Base-by-base conservation (phyloP, 2,888 invertebrate genomes). In the Ichneumoninae sp. region DNA sequence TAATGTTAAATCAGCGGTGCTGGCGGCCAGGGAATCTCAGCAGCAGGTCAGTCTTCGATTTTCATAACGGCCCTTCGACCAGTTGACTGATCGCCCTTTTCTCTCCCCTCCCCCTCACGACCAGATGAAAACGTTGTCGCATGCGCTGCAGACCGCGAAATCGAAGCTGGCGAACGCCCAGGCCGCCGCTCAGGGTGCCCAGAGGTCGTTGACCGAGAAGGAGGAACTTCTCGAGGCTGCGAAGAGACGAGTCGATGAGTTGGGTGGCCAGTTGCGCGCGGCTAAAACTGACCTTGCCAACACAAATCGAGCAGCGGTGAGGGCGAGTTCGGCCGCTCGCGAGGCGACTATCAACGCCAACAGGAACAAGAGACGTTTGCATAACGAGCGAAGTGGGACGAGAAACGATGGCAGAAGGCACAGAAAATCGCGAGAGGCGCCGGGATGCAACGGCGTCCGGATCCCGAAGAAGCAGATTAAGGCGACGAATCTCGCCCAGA, bases 191-290 rank as follows among this genome's bases (percentile, higher is more conserved):
- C 85, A 79, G 40, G 96, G 96, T 0, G 95, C 96, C 0, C 95
- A 96, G 88, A 94, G 94, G 85, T 96, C 96, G 30, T 90, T 96
- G 19, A 94, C 94, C 50, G 96, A 96, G 89, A 97, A 97, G 90
- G 95, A 96, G 73, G 95, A 96, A 89, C 94, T 96, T 57, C 92
- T 97, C 30, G 95, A 96, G 0, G 96, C 96, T 5, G 96, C 96
- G 0, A 95, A 95, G 86, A 95, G 95, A 50, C 95, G 96, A 69
- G 94, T 96, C 63, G 96, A 96, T 8, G 95, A 96, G 81, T 92
- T 97, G 7, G 94, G 95, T 83, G 95, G 95, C 40, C 96, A 96
- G 89, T 91, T 96, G 69, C 95, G 95, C 87, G 94, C 94, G 26
- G 96, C 96, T 0, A 95, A 95, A 81, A 93, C 94, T 0, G 97